Conservation (phyloP, 2,797 vertebrate genomes). For the Eleutherodactylus coqui region DNA sequence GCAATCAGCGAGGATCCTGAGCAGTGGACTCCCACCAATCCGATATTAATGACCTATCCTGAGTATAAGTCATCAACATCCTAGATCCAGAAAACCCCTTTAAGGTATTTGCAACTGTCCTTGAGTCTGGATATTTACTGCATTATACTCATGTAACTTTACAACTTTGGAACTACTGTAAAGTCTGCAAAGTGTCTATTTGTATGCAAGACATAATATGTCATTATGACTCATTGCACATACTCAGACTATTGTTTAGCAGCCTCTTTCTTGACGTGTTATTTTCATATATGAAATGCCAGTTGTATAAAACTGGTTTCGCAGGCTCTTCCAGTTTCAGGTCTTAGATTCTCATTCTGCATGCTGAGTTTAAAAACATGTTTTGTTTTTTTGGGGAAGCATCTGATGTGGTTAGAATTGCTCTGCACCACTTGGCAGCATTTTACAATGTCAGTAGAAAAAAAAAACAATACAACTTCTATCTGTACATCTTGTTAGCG, state of each 20-base stretch:
- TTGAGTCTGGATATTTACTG: neutral
- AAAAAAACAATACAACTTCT: neutral
- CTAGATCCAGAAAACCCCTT: too few species aligned
- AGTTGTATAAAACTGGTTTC: conserved; percentile 41
- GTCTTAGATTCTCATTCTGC: conserved; percentile 24
- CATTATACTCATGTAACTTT: neutral
- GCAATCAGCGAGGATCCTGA: too few species aligned
- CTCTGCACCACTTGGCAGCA: conserved; percentile 27
- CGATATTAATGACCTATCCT: too few species aligned
- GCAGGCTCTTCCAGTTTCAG: conserved; percentile 54
- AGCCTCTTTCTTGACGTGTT: conserved; percentile 24
- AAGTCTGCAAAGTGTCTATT: conserved; percentile 7
- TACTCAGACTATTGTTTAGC: conserved; percentile 54
- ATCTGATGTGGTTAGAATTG: conserved; percentile 60
- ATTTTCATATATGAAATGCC: conserved; percentile 22
- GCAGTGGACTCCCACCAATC: too few species aligned
- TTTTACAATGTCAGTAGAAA: conserved; percentile 34
- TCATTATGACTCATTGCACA: conserved; percentile 44
- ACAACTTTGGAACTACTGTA: neutral
- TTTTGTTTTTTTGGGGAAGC: conserved; percentile 57
- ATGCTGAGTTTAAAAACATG: conserved; percentile 56
- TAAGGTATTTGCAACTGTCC: neutral
- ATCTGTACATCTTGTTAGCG: conserved; percentile 33
- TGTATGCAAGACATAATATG: neutral
- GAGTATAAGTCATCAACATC: too few species aligned